phyloP scores from a whole-genome alignment of 2,888 invertebrate genomes.

The Tipula lateralis region DNA sequence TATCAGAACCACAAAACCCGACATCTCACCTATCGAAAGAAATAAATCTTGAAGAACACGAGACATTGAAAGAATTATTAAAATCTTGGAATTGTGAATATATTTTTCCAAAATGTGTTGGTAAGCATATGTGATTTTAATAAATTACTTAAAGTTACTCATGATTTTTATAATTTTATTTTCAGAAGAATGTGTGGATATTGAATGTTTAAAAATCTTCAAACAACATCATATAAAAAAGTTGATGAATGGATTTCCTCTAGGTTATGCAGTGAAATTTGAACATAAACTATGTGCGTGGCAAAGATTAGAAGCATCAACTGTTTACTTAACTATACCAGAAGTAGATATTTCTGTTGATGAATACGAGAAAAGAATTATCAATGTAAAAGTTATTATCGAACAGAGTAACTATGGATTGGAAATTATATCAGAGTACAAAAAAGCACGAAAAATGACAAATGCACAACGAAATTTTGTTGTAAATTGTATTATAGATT shows the following conservation, averaged over 20 bases:
- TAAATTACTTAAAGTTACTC: not conserved
- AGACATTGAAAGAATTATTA: not conserved
- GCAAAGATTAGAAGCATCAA: not conserved
- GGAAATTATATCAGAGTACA: not conserved
- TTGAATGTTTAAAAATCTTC: not conserved
- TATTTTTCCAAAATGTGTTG: not conserved
- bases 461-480: not conserved
- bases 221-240: not conserved
- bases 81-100: not conserved
- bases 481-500: not conserved
- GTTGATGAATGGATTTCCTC: not conserved
- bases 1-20: too few species aligned
- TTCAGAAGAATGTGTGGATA: not conserved
- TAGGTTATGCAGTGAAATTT: not conserved
- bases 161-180: not conserved
- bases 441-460: not conserved
- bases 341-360: not conserved
- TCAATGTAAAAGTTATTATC: not conserved
- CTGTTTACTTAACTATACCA: not conserved
- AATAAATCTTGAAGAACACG: not conserved
- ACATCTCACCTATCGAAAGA: not conserved
- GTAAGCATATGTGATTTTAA: not conserved
- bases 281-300: not conserved
- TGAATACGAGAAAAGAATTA: not conserved
- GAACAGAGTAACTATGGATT: not conserved